Evolutionary conservation across 30 jellyfish, hydroid and myxozoan genomes (phyloP).

Genomic region (Cassiopea xamachana): DNA sequence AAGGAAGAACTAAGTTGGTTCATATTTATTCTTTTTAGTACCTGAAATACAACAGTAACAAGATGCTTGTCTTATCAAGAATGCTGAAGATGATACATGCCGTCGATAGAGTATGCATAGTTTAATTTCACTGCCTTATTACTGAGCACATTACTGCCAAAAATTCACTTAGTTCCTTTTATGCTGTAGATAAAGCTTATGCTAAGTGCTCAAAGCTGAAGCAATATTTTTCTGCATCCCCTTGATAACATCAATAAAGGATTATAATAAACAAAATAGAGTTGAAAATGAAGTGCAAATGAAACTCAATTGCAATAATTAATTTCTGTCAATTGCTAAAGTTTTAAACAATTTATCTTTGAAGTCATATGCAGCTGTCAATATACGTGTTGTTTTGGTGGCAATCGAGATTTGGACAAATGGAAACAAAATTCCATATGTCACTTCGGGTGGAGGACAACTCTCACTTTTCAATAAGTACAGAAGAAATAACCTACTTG

Average conservation of each 20-base stretch:
- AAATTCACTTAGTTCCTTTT: neutral
- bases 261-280: too few relatives aligned
- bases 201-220: neutral
- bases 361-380: conserved; percentile 86
- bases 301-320: neutral
- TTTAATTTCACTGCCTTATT: neutral
- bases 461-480: conserved; percentile 7
- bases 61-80: conserved; percentile 44
- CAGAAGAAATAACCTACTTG: conserved; percentile 20
- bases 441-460: neutral
- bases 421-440: conserved; percentile 16
- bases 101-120: conserved; percentile 81
- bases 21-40: conserved; percentile 33
- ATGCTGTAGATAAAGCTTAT: neutral
- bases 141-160: neutral
- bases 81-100: conserved; percentile 62
- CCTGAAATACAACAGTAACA: conserved; percentile 42
- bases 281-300: neutral
- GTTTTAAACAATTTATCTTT: neutral
- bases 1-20: neutral
- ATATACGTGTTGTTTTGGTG: conserved; percentile 80
- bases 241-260: neutral
- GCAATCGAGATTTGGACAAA: conserved; percentile 83
- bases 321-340: neutral
- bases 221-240: neutral